Percentiles rank a stretch among this genome's conserved stretches.
Evolutionary conservation across 2,797 vertebrate species (phyloP).

Genomic region (Cichlasoma orientale): DNA sequence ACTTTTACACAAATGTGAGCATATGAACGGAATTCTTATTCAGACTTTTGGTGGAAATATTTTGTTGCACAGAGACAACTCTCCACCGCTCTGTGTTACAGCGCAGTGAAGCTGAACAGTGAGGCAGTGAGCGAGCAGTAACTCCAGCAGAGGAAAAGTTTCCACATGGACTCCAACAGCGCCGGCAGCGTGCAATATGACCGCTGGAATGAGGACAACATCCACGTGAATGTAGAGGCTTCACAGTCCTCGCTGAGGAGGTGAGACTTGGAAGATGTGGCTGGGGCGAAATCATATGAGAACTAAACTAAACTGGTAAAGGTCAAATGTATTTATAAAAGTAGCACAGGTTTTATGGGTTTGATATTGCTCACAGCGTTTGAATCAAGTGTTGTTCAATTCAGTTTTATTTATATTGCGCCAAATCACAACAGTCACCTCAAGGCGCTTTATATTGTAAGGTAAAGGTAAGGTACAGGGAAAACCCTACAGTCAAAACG

Average conservation of each 20-base stretch:
- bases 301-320: background rate
- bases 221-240: slow-evolving; percentile 71
- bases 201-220: slow-evolving; percentile 83
- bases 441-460: too few relatives aligned
- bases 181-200: slow-evolving; percentile 73
- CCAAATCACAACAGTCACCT: too few relatives aligned
- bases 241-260: slow-evolving; percentile 62
- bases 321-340: background rate
- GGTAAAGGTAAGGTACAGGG: too few relatives aligned
- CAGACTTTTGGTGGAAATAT: background rate
- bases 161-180: slow-evolving; percentile 53
- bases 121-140: background rate
- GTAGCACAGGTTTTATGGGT: background rate
- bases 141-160: background rate
- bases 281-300: background rate
- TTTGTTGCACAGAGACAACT: background rate
- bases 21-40: background rate
- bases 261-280: slow-evolving; percentile 60
- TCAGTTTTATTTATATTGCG: too few relatives aligned
- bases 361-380: background rate
- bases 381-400: background rate
- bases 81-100: background rate
- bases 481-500: too few relatives aligned
- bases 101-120: background rate
- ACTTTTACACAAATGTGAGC: background rate